Evolutionary conservation across 2,888 invertebrate species (phyloP), one percentile per base, ranked within the genome.

Genomic region (Euzetes globulus): DNA sequence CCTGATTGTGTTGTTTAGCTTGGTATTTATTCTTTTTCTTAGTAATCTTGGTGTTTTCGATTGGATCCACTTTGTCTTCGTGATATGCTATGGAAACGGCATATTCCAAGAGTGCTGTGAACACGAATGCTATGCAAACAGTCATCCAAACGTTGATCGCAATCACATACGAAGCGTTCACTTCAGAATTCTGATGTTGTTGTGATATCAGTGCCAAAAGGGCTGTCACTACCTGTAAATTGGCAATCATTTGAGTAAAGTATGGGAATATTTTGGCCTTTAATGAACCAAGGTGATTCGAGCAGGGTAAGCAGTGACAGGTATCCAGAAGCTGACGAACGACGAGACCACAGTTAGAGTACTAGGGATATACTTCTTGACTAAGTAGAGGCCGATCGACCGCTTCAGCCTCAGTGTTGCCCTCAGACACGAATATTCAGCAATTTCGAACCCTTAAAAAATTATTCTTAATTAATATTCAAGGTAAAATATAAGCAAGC

Each of bases 311-410:
- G 94, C 94, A 81, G 93, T 94, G 87, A 94, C 94, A 86, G 95
- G 94, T 81, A 83, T 87, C 94, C 94, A 95, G 86, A 95, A 95
- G 79, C 93, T 93, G 80, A 95, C 94, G 95, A 95, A 95, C 78
- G 94, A 94, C 78, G 95, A 94, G 84, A 95, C 94, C 84, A 96
- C 94, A 83, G 96, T 86, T 95, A 96, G 96, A 87, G 94, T 94
- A 87, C 96, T 97, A 73, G 98, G 98, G 83, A 97, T 94, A 88
- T 98, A 98, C 86, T 97, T 94, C 88, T 97, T 97, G 83, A 98
- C 95, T 82, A 98, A 88, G 87, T 97, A 98, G 89, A 97, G 97
- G 85, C 93, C 92, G 90, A 98, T 97, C 86, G 98, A 97, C 81
- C 98, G 88, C 85, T 95, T 94, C 88, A 98, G 93, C 81, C 92